Conservation (phyloP, 2,113 vertebrate genomes). For the Siniperca chuatsi region DNA sequence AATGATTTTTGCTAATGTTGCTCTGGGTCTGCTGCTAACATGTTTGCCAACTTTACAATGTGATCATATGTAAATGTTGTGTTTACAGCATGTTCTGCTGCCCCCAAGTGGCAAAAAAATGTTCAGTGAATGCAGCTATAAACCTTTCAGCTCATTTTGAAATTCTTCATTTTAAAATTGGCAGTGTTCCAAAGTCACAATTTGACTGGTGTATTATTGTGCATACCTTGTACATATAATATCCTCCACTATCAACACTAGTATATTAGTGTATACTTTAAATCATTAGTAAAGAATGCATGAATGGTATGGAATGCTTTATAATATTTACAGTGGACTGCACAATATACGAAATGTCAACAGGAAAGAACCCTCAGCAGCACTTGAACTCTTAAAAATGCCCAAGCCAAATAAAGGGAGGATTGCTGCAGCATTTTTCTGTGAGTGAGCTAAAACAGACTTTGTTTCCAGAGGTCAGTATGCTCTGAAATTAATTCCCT, state of each 20-base stretch:
- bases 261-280: not conserved
- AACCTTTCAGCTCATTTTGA: not conserved
- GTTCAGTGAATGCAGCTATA: not conserved
- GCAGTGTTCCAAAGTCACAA: not conserved
- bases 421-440: slow-evolving; percentile 40
- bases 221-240: not conserved
- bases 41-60: not conserved
- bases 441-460: slow-evolving; percentile 55
- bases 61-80: not conserved
- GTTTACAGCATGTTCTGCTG: not conserved
- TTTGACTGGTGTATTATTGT: not conserved
- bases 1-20: too few species aligned
- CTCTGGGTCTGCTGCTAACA: not conserved
- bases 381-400: slow-evolving; percentile 2
- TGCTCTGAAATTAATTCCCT: slow-evolving; percentile 10
- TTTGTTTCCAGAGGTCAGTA: slow-evolving; percentile 28
- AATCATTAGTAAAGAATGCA: not conserved
- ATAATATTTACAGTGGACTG: not conserved
- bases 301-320: not conserved
- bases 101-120: not conserved
- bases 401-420: slow-evolving; percentile 14
- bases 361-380: slow-evolving; percentile 15
- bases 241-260: not conserved
- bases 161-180: not conserved
- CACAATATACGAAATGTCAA: slow-evolving; percentile 10